A percentile compares a stretch with the other conserved stretches of the same genome.
Conservation (phyloP, 2,888 invertebrate species). For the Dicyrtoma fusca region DNA sequence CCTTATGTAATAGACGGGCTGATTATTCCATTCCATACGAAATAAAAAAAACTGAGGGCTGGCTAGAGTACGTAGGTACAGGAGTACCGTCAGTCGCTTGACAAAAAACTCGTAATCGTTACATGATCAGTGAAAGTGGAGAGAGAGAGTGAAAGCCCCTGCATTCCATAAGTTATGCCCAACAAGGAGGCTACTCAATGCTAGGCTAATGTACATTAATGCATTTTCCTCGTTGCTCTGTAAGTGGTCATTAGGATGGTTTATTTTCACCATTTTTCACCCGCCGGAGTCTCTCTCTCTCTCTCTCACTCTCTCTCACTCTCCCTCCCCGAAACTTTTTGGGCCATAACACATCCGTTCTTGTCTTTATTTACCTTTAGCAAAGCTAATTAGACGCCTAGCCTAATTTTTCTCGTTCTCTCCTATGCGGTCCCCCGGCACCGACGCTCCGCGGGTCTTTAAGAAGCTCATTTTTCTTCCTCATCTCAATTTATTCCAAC, state of each 20-base stretch:
- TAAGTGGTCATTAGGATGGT: constrained; percentile 37
- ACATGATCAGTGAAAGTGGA: not conserved
- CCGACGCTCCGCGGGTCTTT: constrained; percentile 12
- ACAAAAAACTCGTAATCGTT: too few species aligned
- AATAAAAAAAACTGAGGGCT: too few species aligned
- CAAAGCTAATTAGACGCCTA: constrained; percentile 22
- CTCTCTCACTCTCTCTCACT: too few species aligned
- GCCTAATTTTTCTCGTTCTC: constrained; percentile 10
- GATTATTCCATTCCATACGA: too few species aligned
- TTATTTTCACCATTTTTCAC: constrained; percentile 39
- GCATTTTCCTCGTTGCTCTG: constrained; percentile 30
- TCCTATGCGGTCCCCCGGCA: constrained; percentile 11
- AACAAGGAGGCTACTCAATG: constrained; percentile 13
- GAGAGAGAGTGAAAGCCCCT: not conserved
- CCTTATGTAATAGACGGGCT: too few species aligned
- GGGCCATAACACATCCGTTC: constrained; percentile 21
- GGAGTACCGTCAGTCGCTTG: too few species aligned
- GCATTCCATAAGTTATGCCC: not conserved
- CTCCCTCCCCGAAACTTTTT: constrained; percentile 16
- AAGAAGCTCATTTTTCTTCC: constrained; percentile 29
- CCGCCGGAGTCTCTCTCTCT: not conserved
- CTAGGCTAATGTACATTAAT: constrained; percentile 32
- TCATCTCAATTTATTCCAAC: constrained; percentile 25
- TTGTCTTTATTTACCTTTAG: constrained; percentile 27
- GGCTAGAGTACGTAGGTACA: too few species aligned